Evolutionary conservation across 2,888 invertebrate species (phyloP), one percentile per base, ranked within the genome.

Genomic region (Drosophila colorata): DNA sequence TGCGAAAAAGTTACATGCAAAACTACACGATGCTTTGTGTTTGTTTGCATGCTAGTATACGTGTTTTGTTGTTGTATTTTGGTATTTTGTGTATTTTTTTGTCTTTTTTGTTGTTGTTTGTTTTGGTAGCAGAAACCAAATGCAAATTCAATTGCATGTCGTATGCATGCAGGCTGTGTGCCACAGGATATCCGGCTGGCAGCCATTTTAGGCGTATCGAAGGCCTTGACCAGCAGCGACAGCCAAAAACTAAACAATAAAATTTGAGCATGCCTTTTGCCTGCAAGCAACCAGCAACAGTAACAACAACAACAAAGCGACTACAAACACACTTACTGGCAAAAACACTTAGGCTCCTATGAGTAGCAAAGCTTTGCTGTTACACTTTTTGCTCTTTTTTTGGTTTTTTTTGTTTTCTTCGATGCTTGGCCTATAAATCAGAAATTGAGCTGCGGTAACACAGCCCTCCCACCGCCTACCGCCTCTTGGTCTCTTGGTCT

Each of bases 101-200:
- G 8, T 55, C 7, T 28, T 38, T 33, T 31, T 37, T 66, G 20
- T 38, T 59, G 28, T 33, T n/a, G 18, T 53, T 64, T 56, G 46
- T 41, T 61, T 67, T 41, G 40, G 23, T 46, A 59, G 58, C 63
- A 49, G 64, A 78, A 78, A 65, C 67, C 67, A 84, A 87, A 82
- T 87, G 80, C 87, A 87, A 87, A 84, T 87, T 83, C 83, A 85
- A 83, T 87, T 82, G 81, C 74, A 67, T 49, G 48, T 68, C 61
- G 55, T 46, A 63, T 67, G 73, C 73, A 80, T 64, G 68, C 67
- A 70, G 82, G 64, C 69, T 65, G 52, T 65, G 77, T 64, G 71
- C 70, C 85, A 74, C 76, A 84, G 83, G 87, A 83, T 76, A 79
- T 83, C 83, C 83, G 79, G 49, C 49, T 71, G 74, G 82, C 82